Base-by-base conservation (phyloP, 2,113 vertebrate species). In the Chrysemys picta region DNA sequence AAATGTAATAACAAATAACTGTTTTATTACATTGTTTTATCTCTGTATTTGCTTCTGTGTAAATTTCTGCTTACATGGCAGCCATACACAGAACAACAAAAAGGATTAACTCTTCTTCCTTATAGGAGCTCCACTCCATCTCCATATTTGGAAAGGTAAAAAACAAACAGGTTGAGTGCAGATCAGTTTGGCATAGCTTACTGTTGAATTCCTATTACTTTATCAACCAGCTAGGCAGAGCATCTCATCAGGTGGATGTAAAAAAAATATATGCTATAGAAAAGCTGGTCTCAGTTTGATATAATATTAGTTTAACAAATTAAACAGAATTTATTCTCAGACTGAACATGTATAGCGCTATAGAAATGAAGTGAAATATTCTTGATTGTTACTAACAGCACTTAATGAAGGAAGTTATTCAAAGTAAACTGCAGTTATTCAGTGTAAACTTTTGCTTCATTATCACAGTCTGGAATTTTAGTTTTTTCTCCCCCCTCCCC, bases 121-220 rank as follows among this genome's bases (percentile, higher is more conserved):
- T 59, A 91, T 80, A 88, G 89, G 83, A 29, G 83, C 54, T 53
- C 57, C 59, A 56, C 80, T 78, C 93, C 80, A 89, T 89, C 93
- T 83, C 0, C 4, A 45, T 35, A 91, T 88, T 90, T 95, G 87
- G 88, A 93, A 76, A 42, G 22, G 10, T 22, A 45, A 76, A 50
- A 76, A 76, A 25, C 19, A 42, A 95, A 89, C 53, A 80, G 50
- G 19, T 47, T 88, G 90, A 94, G 82, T 89, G 96, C 95, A 93
- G 89, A 95, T 75, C 89, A 89, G 94, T 94, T 16, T 97, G 97
- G 93, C 97, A 97, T 75, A 47, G 42, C 53, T 96, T 94, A 95
- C 92, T 96, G 96, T 96, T 95, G 89, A 50, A 50, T 50, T 50
- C 50, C 50, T 50, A 16, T 16, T 16, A 16, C 50, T 50, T 16